phyloP scores from a whole-genome alignment of 2,797 vertebrate genomes.

The Etheostoma perlongum region DNA sequence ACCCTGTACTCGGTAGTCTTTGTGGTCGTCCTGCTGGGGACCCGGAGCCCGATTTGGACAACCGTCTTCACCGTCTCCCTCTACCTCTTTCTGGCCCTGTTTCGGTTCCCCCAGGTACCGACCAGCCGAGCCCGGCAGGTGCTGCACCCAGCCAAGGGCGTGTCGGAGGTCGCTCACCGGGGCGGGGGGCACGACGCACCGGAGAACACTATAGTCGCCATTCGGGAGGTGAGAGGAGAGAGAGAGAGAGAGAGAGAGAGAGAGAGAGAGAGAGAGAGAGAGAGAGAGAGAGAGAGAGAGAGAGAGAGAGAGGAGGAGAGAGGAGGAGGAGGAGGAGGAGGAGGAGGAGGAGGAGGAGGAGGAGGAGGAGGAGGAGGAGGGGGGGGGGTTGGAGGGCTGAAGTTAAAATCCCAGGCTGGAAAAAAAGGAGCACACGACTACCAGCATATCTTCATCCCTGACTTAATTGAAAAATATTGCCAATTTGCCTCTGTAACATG shows the following conservation, averaged over 20 bases:
- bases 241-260: too few species aligned
- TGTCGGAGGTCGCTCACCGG: conserved; percentile 90
- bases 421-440: not conserved
- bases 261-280: too few species aligned
- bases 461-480: too few species aligned
- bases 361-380: too few species aligned
- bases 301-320: too few species aligned
- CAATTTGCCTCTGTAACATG: not conserved
- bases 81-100: conserved; percentile 85
- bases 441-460: not conserved
- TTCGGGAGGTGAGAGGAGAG: conserved; percentile 86
- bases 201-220: conserved; percentile 95
- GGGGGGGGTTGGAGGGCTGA: too few species aligned
- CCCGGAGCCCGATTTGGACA: conserved; percentile 87
- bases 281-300: too few species aligned
- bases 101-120: conserved; percentile 88
- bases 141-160: conserved; percentile 80
- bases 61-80: conserved; percentile 82
- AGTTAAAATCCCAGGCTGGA: too few species aligned
- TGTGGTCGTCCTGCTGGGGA: conserved; percentile 79
- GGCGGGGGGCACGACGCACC: conserved; percentile 94
- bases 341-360: too few species aligned
- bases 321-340: too few species aligned
- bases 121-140: conserved; percentile 82
- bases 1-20: conserved; percentile 84